Conservation (phyloP, 2,113 vertebrate genomes). For the Plecturocebus donacophilus region DNA sequence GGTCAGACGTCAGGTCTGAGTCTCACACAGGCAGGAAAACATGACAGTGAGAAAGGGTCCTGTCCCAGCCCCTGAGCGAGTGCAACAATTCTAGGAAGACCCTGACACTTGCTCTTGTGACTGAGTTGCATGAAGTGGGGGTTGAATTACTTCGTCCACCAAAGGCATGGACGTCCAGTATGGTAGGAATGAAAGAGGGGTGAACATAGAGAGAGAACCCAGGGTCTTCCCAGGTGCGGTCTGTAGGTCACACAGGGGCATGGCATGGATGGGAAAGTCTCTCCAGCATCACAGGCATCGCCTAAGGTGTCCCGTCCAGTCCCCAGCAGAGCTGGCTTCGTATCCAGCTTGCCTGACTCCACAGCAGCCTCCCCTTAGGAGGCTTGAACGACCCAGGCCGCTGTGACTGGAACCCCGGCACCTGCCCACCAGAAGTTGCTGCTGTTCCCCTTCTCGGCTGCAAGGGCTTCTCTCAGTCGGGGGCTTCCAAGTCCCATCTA, state of each 20-base stretch:
- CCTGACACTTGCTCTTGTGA: neutral
- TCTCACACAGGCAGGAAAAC: neutral
- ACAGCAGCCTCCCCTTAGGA: neutral
- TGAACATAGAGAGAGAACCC: neutral
- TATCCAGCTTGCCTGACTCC: neutral
- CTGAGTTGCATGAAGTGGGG: fast-evolving
- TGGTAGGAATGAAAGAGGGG: neutral
- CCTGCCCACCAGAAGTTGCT: fast-evolving
- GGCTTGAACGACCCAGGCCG: neutral
- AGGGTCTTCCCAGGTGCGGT: neutral
- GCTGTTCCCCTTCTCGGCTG: fast-evolving
- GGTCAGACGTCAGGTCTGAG: neutral
- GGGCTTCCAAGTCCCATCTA: neutral
- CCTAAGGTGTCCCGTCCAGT: fast-evolving
- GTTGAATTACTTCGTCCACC: neutral
- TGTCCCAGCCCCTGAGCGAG: neutral
- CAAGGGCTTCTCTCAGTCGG: neutral
- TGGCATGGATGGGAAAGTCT: fast-evolving
- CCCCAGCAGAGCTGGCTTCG: fast-evolving
- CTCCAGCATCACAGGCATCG: fast-evolving
- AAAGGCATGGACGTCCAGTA: fast-evolving
- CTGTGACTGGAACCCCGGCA: neutral
- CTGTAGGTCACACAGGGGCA: neutral
- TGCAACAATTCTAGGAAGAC: neutral
- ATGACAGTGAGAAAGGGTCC: neutral